Percentiles rank a stretch among this genome's conserved stretches.
phyloP scores from a whole-genome alignment of 2,797 vertebrate species.

The Rhinatrema bivittatum region DNA sequence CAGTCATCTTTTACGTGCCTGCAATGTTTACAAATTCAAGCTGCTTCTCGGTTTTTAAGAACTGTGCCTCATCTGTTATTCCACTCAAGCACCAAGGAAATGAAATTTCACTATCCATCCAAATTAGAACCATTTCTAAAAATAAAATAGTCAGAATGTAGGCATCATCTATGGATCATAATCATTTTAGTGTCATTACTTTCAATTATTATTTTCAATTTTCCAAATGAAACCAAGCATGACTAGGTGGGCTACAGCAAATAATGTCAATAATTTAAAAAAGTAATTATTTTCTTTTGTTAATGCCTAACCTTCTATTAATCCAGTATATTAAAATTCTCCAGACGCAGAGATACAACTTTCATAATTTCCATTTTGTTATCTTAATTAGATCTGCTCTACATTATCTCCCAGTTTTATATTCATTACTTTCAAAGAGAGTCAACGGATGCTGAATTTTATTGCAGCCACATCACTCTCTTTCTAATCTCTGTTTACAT shows the following conservation, averaged over 20 bases:
- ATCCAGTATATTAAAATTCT: slow-evolving; percentile 52
- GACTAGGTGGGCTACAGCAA: slow-evolving; percentile 1
- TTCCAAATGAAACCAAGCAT: slow-evolving; percentile 3
- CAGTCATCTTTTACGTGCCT: no score
- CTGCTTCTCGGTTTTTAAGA: no score
- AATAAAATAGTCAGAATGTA: background rate
- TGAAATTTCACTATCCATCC: no score
- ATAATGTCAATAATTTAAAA: slow-evolving; percentile 16
- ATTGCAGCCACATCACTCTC: slow-evolving; percentile 35
- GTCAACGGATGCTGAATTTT: slow-evolving; percentile 50
- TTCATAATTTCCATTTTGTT: slow-evolving; percentile 55
- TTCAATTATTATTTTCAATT: background rate
- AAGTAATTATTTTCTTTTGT: slow-evolving; percentile 29
- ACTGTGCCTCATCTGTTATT: no score
- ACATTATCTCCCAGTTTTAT: slow-evolving; percentile 59
- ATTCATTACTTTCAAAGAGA: slow-evolving; percentile 64
- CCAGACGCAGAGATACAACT: slow-evolving; percentile 43
- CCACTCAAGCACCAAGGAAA: no score
- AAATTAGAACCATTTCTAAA: no score
- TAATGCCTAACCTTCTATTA: slow-evolving; percentile 40
- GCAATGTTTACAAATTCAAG: no score
- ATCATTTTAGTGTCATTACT: slow-evolving; percentile 3
- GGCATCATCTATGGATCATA: background rate
- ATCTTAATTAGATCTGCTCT: slow-evolving; percentile 73
- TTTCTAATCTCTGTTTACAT: slow-evolving; percentile 49